phyloP scores from a whole-genome alignment of 1,140 invertebrate species.

The Cepaea nemoralis region DNA sequence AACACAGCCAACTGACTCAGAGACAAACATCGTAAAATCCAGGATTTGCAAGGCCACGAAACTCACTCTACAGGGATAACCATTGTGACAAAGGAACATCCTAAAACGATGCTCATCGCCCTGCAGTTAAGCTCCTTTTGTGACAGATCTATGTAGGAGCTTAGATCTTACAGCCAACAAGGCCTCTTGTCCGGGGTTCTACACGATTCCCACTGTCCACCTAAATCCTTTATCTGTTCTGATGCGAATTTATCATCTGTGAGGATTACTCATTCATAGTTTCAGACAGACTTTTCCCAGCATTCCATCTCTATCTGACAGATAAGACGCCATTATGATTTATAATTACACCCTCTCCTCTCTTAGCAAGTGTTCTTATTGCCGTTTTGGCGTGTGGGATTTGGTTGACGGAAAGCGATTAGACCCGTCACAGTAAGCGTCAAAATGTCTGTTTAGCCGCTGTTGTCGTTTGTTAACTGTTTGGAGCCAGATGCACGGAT shows the following conservation, averaged over 20 bases:
- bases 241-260: neutral
- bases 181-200: neutral
- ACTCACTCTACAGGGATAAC: too few species aligned
- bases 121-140: too few species aligned
- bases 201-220: neutral
- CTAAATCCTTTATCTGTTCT: neutral
- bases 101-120: too few species aligned
- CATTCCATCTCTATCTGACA: neutral
- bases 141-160: too few species aligned
- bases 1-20: too few species aligned
- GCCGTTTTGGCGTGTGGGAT: neutral
- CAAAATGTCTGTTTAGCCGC: neutral
- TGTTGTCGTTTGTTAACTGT: neutral
- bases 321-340: conserved; percentile 5
- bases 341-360: neutral
- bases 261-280: neutral
- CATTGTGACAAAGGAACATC: too few species aligned
- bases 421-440: neutral
- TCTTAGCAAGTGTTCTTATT: too few species aligned
- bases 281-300: neutral
- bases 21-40: too few species aligned
- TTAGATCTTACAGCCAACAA: too few species aligned
- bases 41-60: too few species aligned
- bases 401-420: neutral
- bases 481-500: neutral